Evolutionary conservation across 2,888 invertebrate genomes (phyloP), one percentile per base, ranked within the genome.

Genomic region (Dendrolimus pini): DNA sequence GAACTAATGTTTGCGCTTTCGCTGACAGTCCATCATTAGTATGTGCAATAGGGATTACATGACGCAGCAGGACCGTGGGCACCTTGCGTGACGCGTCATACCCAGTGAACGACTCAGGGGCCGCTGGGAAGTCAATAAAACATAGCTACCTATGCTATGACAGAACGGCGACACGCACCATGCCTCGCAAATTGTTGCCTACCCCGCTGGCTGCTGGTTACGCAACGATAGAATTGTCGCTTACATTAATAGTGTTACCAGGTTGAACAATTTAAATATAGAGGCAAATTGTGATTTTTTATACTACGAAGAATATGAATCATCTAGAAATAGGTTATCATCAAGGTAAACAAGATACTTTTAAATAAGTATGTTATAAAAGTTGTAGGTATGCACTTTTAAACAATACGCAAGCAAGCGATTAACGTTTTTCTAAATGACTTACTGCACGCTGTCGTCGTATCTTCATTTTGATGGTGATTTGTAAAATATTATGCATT

Each of bases 221-320:
- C 83, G 82, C 84, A 86, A 88, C 80, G 70, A 75, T 72, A 69
- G 77, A 82, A 85, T 83, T 83, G 85, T 82, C 83, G 80, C 75
- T 78, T 72, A 58, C 57, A 56, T 54, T 54, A 41, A n/a, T 41
- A 59, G 55, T 56, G 42, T 41, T 56, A 56, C 59, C 30, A 30
- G 30, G 30, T 30, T 30, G 30, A 30, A 6, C 30, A 30, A 30
- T 30, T 30, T 30, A 30, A 30, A 30, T 30, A 30, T 30, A 30
- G 30, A 6, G 30, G 30, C 30, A 30, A 30, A 30, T 30, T 30
- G 30, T 6, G 30, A 30, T 30, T 30, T 30, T 30, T 30, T 30
- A 30, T 6, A 30, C 30, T 6, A 30, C 30, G 30, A 30, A 30
- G 30, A 30, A 30, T 30, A 30, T 30, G 6, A 30, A 30, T 30